Conservation (phyloP, 2,113 vertebrate genomes). For the Amblyornis subalaris region DNA sequence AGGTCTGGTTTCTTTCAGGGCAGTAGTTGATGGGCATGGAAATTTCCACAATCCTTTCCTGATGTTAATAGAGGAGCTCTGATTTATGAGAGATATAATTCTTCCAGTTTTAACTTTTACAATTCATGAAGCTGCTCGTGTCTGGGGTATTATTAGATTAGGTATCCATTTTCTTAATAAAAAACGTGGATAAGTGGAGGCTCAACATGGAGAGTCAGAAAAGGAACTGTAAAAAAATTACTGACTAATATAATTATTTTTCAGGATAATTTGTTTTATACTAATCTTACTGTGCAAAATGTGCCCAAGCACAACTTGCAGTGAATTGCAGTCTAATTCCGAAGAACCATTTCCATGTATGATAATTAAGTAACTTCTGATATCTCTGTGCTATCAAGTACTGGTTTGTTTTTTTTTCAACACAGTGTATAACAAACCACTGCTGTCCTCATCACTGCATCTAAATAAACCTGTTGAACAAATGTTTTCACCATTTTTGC, state of each 20-base stretch:
- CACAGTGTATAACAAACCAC: not conserved
- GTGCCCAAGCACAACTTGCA: not conserved
- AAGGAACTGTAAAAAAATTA: not conserved
- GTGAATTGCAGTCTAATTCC: not conserved
- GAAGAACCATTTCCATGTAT: not conserved
- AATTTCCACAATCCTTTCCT: constrained; percentile 25
- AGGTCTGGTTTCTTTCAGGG: constrained; percentile 49
- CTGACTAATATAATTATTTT: not conserved
- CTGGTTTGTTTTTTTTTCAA: not conserved
- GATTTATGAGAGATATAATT: not conserved
- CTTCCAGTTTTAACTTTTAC: not conserved
- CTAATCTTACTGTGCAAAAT: not conserved
- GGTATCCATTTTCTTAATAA: constrained; percentile 7
- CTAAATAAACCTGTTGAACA: not conserved
- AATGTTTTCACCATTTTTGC: not conserved
- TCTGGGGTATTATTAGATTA: not conserved
- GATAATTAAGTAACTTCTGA: constrained; percentile 1
- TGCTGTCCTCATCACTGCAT: not conserved
- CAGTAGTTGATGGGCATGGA: not conserved
- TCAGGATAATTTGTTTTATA: not conserved
- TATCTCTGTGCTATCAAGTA: not conserved
- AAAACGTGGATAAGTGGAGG: not conserved
- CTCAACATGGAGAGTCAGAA: not conserved
- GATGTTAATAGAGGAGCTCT: not conserved
- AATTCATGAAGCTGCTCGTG: not conserved